Evolutionary conservation across 2,888 invertebrate genomes (phyloP).

Genomic region (Rotaria macrura): DNA sequence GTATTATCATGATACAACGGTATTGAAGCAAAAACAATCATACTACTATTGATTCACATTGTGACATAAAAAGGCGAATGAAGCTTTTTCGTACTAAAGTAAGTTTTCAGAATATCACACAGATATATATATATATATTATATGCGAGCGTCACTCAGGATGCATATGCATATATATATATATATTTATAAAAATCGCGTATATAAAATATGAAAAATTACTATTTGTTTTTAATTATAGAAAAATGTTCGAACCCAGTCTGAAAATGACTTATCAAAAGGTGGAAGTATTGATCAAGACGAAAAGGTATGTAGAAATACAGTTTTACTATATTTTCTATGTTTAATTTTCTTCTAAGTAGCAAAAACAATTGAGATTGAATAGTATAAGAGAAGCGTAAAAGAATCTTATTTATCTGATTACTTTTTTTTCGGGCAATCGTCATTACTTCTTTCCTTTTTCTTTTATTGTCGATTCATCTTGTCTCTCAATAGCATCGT

Average conservation of each 20-base stretch:
- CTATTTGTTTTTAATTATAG: not conserved
- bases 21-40: not conserved
- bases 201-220: not conserved
- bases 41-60: not conserved
- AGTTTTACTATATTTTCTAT: too few relatives aligned
- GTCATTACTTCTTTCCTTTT: not conserved
- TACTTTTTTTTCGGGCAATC: not conserved
- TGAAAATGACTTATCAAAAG: not conserved
- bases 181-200: too few relatives aligned
- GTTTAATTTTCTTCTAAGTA: too few relatives aligned
- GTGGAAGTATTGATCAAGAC: not conserved
- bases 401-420: not conserved
- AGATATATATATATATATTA: too few relatives aligned
- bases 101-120: not conserved
- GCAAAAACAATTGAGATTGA: not conserved
- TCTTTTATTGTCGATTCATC: not conserved
- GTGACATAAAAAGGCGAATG: not conserved
- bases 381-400: not conserved
- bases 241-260: not conserved
- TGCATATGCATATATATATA: too few relatives aligned
- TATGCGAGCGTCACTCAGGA: not conserved
- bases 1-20: not conserved
- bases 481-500: not conserved
- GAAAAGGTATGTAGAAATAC: not conserved
- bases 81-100: not conserved